Evolutionary conservation across 2,888 invertebrate species (phyloP).

Genomic region (Lypha dubia): DNA sequence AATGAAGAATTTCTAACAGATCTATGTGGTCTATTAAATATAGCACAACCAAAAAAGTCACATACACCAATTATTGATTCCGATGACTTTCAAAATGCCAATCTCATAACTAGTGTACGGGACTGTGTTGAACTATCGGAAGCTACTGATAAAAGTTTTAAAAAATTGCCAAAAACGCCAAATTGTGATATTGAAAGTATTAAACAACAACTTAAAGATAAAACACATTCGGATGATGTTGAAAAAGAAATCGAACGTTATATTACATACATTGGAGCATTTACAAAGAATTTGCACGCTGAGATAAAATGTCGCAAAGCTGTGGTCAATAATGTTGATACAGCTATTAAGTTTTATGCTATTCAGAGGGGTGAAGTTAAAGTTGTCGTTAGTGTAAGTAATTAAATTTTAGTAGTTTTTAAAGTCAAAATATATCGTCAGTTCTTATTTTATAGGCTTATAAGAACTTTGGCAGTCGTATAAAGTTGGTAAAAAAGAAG

Average conservation of each 20-base stretch:
- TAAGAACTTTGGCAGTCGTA: constrained; percentile 95
- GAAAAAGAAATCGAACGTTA: constrained; percentile 94
- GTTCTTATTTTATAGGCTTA: constrained; percentile 88
- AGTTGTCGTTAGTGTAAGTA: constrained; percentile 96
- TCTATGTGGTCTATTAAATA: constrained; percentile 91
- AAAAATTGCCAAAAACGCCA: constrained; percentile 83
- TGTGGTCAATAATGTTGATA: constrained; percentile 90
- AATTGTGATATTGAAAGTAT: constrained; percentile 91
- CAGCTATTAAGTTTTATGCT: constrained; percentile 93
- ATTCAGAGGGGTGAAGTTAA: constrained; percentile 97
- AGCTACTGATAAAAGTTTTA: constrained; percentile 89
- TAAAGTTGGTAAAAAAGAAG: constrained; percentile 93
- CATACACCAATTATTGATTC: constrained; percentile 75
- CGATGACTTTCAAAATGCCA: constrained; percentile 85
- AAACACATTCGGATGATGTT: constrained; percentile 93
- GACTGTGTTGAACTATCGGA: constrained; percentile 89
- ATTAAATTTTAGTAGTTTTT: neutral
- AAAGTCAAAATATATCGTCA: neutral
- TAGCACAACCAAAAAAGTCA: constrained; percentile 86
- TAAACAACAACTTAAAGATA: constrained; percentile 92
- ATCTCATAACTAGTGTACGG: constrained; percentile 89
- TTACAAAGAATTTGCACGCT: constrained; percentile 90
- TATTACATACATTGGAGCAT: constrained; percentile 90
- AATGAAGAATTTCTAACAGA: constrained; percentile 95
- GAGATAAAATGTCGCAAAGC: constrained; percentile 92